phyloP scores from a whole-genome alignment of 2,113 vertebrate species.

The Boleophthalmus pectinirostris region DNA sequence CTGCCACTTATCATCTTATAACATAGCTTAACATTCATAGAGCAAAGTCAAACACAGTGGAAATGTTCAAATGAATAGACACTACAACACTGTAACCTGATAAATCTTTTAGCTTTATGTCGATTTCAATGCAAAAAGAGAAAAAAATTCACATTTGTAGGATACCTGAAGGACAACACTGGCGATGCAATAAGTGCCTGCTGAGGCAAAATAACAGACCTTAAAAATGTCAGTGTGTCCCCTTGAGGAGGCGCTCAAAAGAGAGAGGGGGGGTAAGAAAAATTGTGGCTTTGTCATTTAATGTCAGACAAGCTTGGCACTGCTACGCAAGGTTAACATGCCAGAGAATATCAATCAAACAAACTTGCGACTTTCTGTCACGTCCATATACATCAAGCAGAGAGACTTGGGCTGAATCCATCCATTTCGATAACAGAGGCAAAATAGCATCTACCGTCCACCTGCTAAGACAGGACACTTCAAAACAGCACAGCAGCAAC shows the following conservation, averaged over 20 bases:
- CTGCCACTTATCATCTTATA: slow-evolving; percentile 3
- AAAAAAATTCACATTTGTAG: slow-evolving; percentile 19
- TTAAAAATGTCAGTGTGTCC: slow-evolving; percentile 66
- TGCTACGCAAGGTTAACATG: slow-evolving; percentile 65
- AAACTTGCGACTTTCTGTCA: slow-evolving; percentile 57
- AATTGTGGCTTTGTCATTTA: slow-evolving; percentile 58
- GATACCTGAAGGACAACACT: slow-evolving; percentile 56
- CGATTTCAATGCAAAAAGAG: slow-evolving; percentile 35
- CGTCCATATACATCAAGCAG: slow-evolving; percentile 54
- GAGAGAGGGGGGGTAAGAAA: slow-evolving; percentile 14
- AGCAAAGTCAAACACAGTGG: slow-evolving; percentile 1
- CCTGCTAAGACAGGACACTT: slow-evolving; percentile 44
- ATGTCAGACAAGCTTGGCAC: slow-evolving; percentile 57
- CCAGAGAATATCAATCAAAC: slow-evolving; percentile 65
- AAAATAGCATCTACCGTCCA: slow-evolving; percentile 44
- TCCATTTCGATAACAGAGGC: slow-evolving; percentile 24
- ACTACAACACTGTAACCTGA: slow-evolving; percentile 3
- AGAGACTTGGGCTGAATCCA: slow-evolving; percentile 30
- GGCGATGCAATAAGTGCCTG: slow-evolving; percentile 46
- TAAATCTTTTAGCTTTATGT: slow-evolving; percentile 10
- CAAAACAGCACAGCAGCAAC: slow-evolving; percentile 32
- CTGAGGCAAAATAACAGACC: slow-evolving; percentile 68
- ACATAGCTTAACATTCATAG: slow-evolving; percentile 6
- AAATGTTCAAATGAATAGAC: slow-evolving; percentile 11
- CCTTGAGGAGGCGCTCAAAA: slow-evolving; percentile 56